Percentiles rank a stretch among this genome's conserved stretches.
Conservation (phyloP, 2,113 vertebrate species). For the Ammodramus savannarum region DNA sequence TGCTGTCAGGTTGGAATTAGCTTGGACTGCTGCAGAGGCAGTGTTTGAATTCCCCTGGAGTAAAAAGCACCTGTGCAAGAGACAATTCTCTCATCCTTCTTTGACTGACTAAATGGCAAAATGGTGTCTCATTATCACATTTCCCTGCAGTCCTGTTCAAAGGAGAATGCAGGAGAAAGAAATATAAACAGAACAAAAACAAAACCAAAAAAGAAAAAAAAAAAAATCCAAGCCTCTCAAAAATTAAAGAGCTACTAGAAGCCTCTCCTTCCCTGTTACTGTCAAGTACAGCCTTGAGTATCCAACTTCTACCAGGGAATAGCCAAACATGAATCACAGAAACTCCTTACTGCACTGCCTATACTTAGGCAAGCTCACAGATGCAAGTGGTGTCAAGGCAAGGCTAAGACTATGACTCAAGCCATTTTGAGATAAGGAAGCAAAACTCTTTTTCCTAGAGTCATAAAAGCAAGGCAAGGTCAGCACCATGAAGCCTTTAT, state of each 20-base stretch:
- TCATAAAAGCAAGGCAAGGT: not conserved
- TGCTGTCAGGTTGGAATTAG: not conserved
- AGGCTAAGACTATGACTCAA: constrained; percentile 7
- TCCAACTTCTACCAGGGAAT: not conserved
- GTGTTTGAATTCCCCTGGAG: not conserved
- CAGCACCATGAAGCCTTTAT: not conserved
- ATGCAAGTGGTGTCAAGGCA: not conserved
- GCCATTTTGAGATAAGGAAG: not conserved
- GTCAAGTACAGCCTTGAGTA: not conserved
- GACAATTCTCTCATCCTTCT: not conserved
- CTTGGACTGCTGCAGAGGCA: not conserved
- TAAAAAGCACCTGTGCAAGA: not conserved
- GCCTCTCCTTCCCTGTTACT: not conserved
- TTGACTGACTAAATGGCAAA: not conserved
- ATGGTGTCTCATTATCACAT: not conserved
- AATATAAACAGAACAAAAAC: not conserved
- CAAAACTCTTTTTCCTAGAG: not conserved
- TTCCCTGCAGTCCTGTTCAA: not conserved
- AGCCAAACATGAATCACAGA: not conserved
- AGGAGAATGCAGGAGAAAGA: not conserved
- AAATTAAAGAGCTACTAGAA: not conserved
- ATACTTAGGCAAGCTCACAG: not conserved
- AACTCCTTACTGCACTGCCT: not conserved
- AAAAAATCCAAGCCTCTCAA: not conserved
- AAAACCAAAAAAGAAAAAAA: too few relatives aligned